Base-by-base conservation (phyloP, 2,888 invertebrate genomes). In the Alentia gelatinosa region DNA sequence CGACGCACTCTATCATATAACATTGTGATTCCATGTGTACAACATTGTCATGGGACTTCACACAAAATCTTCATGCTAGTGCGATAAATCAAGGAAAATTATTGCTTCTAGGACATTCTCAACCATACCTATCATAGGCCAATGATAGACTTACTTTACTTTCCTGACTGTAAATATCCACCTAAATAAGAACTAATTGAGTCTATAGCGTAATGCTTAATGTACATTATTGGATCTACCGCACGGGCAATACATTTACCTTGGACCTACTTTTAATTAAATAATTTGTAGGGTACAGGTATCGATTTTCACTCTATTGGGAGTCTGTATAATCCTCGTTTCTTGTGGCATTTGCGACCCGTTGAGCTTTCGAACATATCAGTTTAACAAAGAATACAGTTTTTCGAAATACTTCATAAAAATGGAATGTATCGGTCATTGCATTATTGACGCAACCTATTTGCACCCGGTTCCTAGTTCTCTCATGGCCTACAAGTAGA, bases 41-140 rank as follows among this genome's bases (percentile, higher is more conserved):
- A 79, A 79, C 79, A 79, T 39, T 19, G 39, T 15, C 68, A 26
- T 68, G 33, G 68, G 68, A 68, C 68, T n/a, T 26, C 30, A 15
- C 68, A 68, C 68, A 1, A 9, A 19, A 30, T 26, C 79, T 39
- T n/a, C 37, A 79, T 26, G 19, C 79, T n/a, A 79, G 35, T 79
- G 79, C 39, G 37, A 19, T 39, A 79, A 5, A 79, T 37, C 19
- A 23, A 30, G 68, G 79, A 19, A 79, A 79, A 35, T 79, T 79
- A 79, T 79, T 79, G 79, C 79, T 79, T 79, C 79, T 79, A 79
- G 79, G 37, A 79, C n/a, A 37, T 39, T 15, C n/a, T 37, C 39
- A 79, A 39, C 39, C 79, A 1, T 79, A 35, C 39, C 23, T 39
- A 79, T 9, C 15, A 15, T 39, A 35, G 39, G 79, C 79, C 79